Conservation (phyloP, 2,113 vertebrate species). For the Dasyprocta punctata region DNA sequence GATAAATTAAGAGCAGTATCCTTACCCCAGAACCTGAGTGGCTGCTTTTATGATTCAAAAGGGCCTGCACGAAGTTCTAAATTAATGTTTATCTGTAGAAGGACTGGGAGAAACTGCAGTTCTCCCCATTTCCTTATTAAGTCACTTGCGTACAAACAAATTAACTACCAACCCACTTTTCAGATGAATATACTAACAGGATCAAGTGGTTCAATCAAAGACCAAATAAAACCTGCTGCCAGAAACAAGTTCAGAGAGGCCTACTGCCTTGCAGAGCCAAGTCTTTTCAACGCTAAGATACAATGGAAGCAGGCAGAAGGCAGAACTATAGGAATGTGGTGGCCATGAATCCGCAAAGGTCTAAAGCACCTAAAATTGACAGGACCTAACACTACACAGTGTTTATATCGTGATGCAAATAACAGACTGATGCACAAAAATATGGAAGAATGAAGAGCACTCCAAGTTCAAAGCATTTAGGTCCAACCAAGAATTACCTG, state of each 20-base stretch:
- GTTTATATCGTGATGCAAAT: not conserved
- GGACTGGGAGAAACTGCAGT: not conserved
- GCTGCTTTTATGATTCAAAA: not conserved
- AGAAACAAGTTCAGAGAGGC: slow-evolving; percentile 58
- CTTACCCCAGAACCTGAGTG: not conserved
- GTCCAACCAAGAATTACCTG: not conserved
- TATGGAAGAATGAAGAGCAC: not conserved
- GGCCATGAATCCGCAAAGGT: not conserved
- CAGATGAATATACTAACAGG: not conserved
- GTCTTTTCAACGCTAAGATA: not conserved
- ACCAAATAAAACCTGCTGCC: not conserved
- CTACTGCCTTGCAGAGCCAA: not conserved
- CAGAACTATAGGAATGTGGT: not conserved
- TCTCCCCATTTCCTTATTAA: not conserved
- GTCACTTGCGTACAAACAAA: not conserved
- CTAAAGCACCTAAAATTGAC: not conserved
- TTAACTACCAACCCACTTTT: slow-evolving; percentile 11
- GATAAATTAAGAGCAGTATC: not conserved
- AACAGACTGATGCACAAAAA: not conserved
- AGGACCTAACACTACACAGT: not conserved
- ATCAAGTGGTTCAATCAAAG: not conserved
- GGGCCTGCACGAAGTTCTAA: not conserved
- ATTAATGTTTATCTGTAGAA: not conserved
- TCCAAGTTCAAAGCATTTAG: not conserved
- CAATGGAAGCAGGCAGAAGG: not conserved